phyloP scores from a whole-genome alignment of 2,888 invertebrate genomes.

The Chromoteleia sp. region DNA sequence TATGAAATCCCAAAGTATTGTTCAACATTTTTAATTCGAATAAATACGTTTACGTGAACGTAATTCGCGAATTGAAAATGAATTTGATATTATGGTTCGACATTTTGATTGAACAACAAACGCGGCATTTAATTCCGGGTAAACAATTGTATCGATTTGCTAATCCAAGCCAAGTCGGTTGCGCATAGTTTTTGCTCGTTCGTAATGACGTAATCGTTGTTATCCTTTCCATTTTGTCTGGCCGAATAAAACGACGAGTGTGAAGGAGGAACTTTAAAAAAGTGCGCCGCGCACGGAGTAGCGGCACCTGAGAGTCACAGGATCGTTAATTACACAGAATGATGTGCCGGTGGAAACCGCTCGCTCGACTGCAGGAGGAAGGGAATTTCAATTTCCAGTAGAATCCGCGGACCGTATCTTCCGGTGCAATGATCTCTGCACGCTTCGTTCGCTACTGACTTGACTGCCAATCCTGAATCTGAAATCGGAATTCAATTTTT shows the following conservation, averaged over 20 bases:
- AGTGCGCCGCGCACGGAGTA: constrained; percentile 35
- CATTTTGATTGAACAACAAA: background rate
- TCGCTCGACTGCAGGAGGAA: constrained; percentile 59
- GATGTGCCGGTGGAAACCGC: constrained; percentile 61
- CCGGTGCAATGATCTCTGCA: constrained; percentile 80
- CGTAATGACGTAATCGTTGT: constrained; percentile 63
- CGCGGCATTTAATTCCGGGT: constrained; percentile 24
- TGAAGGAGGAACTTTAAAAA: constrained; percentile 51
- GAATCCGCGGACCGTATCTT: constrained; percentile 80
- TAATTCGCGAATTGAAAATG: background rate
- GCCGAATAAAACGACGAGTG: constrained; percentile 51
- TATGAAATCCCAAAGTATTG: no score
- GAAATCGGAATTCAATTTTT: constrained; percentile 21
- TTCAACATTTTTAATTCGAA: no score
- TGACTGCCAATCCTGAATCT: constrained; percentile 64
- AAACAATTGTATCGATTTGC: constrained; percentile 57
- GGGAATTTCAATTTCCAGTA: constrained; percentile 80
- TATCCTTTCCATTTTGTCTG: constrained; percentile 58
- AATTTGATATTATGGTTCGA: background rate
- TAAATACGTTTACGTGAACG: no score
- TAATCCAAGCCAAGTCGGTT: constrained; percentile 30
- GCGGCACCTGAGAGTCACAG: constrained; percentile 49
- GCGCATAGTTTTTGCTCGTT: constrained; percentile 48
- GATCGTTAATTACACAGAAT: constrained; percentile 68
- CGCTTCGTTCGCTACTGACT: constrained; percentile 67